These are phyloP conservation scores for Prochilodus magdalenae DNA, from an alignment of 2,113 vertebrate genomes.

Conservation along the genomic window DNA sequence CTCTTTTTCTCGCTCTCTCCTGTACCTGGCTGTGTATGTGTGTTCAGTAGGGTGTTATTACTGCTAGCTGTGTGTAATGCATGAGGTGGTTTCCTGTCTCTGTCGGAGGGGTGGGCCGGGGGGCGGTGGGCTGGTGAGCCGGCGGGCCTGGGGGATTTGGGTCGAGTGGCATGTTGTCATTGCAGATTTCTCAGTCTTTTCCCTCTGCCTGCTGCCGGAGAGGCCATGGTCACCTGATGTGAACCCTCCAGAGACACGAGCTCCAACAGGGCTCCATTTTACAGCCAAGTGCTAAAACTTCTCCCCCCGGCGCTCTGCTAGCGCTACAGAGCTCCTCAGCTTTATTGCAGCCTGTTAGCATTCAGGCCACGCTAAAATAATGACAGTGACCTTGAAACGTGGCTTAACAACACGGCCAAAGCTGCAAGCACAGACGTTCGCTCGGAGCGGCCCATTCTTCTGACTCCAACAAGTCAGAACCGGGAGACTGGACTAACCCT, in stretches of 20 bases:
- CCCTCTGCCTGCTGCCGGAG: neutral
- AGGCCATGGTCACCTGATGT: slow-evolving; percentile 27
- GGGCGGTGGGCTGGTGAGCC: too few species aligned
- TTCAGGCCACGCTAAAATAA: slow-evolving; percentile 36
- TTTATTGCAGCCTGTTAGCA: slow-evolving; percentile 48
- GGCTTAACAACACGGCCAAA: slow-evolving; percentile 20
- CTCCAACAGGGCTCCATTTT: slow-evolving; percentile 35
- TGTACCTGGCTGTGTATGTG: neutral
- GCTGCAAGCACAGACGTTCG: neutral
- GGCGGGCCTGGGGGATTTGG: neutral
- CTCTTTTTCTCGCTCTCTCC: neutral
- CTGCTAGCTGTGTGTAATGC: slow-evolving; percentile 33
- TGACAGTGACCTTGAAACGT: slow-evolving; percentile 47
- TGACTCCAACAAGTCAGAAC: too few species aligned
- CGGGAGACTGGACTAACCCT: too few species aligned
- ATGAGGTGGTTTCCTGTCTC: slow-evolving; percentile 33
- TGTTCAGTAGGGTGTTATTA: slow-evolving; percentile 26
- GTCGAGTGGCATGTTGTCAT: slow-evolving; percentile 34
- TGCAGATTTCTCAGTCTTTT: slow-evolving; percentile 29
- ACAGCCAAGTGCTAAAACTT: slow-evolving; percentile 45
- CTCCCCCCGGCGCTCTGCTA: slow-evolving; percentile 2
- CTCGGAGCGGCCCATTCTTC: too few species aligned
- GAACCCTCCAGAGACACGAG: slow-evolving; percentile 27
- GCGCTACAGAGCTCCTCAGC: slow-evolving; percentile 17
- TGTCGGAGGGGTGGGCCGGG: neutral